Evolutionary conservation across 37 sponge, comb jelly and placozoan species (phyloP).

Genomic region (Halisarca cf. caerulea): DNA sequence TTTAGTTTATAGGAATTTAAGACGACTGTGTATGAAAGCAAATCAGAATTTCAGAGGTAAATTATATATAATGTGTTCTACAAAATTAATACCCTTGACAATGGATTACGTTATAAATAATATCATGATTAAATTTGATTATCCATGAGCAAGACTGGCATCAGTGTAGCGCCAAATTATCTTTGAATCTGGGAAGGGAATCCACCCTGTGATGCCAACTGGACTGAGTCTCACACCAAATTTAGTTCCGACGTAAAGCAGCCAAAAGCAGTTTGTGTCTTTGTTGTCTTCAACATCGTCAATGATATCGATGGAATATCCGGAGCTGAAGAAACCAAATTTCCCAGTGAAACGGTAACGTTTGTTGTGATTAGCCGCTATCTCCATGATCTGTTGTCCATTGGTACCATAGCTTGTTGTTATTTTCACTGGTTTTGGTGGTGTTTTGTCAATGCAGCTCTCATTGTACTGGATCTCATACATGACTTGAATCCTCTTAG

Average conservation of each 20-base stretch:
- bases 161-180: neutral
- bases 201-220: neutral
- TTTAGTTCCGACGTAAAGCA: neutral
- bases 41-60: no score
- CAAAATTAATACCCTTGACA: no score
- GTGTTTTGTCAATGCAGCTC: neutral
- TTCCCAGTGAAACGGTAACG: neutral
- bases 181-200: constrained; percentile 6
- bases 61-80: no score
- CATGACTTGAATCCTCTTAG: neutral
- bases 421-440: neutral
- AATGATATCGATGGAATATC: neutral
- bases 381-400: neutral
- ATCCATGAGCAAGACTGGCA: no score
- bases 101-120: no score
- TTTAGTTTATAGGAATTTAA: no score
- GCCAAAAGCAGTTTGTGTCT: neutral
- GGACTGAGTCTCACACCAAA: neutral
- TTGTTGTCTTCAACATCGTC: neutral
- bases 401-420: neutral
- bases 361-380: neutral
- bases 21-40: no score
- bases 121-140: no score
- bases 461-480: neutral
- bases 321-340: neutral